These are phyloP conservation scores for Bibio marci DNA, from an alignment of 2,888 invertebrate genomes.

Conservation along the genomic window DNA sequence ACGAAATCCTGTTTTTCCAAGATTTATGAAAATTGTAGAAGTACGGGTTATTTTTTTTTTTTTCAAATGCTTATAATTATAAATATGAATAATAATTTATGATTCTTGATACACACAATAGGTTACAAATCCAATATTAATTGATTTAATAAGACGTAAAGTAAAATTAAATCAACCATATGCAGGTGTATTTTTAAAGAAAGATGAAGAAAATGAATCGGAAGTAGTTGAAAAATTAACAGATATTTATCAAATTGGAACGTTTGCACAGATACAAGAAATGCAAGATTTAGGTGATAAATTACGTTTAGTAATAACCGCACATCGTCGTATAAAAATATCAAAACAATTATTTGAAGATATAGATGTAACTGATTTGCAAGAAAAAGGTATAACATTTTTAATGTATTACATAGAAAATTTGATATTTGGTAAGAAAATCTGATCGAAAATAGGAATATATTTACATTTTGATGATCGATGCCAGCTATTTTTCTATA, in stretches of 20 bases:
- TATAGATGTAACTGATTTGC: conserved; percentile 33
- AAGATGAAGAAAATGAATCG: conserved; percentile 70
- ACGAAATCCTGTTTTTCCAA: conserved; percentile 92
- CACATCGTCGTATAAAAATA: conserved; percentile 74
- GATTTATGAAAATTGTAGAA: conserved; percentile 95
- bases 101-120: conserved; percentile 23
- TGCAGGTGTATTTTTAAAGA: conserved; percentile 90
- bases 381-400: conserved; percentile 8
- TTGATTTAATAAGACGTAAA: conserved; percentile 80
- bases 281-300: conserved; percentile 88
- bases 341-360: conserved; percentile 64
- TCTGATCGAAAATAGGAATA: too few relatives aligned
- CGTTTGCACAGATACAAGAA: conserved; percentile 96
- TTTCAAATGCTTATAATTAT: not conserved
- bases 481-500: not conserved
- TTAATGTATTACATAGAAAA: too few relatives aligned
- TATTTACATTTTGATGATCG: not conserved
- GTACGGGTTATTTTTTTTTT: conserved; percentile 29
- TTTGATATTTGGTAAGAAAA: conserved; percentile 1
- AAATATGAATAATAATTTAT: not conserved
- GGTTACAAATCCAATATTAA: conserved; percentile 72
- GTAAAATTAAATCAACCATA: conserved; percentile 94
- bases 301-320: conserved; percentile 83
- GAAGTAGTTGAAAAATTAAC: conserved; percentile 70
- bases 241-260: conserved; percentile 80